Percentiles rank a stretch among this genome's conserved stretches.
phyloP scores from a whole-genome alignment of 2,113 vertebrate species.

The Capreolus pygargus region DNA sequence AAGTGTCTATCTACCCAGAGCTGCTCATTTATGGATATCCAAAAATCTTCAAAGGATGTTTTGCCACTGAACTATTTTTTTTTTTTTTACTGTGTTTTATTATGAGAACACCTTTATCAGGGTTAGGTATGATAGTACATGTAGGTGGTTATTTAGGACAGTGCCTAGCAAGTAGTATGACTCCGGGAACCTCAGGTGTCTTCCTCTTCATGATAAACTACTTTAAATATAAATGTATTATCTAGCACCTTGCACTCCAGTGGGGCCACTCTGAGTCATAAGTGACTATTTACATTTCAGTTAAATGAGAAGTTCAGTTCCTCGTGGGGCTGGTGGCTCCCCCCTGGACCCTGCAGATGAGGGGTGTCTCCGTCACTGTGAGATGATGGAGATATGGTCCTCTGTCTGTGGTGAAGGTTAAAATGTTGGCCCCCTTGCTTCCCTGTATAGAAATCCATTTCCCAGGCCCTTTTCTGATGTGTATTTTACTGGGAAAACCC shows the following conservation, averaged over 20 bases:
- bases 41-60: neutral
- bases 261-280: too few relatives aligned
- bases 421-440: neutral
- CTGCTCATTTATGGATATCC: neutral
- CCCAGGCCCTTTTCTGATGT: neutral
- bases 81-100: neutral
- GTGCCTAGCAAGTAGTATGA: neutral
- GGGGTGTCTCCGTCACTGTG: rapidly evolving
- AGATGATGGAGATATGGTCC: too few relatives aligned
- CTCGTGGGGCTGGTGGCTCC: neutral
- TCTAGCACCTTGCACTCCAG: rapidly evolving
- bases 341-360: rapidly evolving
- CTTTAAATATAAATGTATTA: neutral
- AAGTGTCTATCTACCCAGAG: rapidly evolving
- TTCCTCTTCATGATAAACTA: neutral
- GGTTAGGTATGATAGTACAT: rapidly evolving
- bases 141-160: neutral
- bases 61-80: neutral
- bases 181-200: neutral
- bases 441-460: neutral
- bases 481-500: neutral
- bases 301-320: neutral
- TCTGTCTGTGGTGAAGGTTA: neutral
- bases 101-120: neutral
- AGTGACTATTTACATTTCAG: neutral